A percentile compares a stretch with the other conserved stretches of the same genome.
Evolutionary conservation across 2,888 invertebrate species (phyloP).

Genomic region (Tethea ocularis): DNA sequence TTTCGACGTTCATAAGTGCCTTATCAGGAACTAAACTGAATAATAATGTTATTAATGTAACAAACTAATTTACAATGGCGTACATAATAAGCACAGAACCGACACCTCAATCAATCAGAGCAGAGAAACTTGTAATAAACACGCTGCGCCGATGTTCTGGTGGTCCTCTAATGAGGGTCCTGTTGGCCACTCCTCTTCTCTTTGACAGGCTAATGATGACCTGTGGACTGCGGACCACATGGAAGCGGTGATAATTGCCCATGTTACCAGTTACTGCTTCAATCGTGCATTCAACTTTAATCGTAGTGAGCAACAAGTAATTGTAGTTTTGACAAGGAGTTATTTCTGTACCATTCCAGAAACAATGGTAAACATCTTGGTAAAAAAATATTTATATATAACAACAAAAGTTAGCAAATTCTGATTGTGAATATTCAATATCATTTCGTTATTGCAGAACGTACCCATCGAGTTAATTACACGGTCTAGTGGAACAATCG

Average conservation of each 20-base stretch:
- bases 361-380: neutral
- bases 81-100: neutral
- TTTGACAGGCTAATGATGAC: constrained; percentile 9
- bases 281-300: neutral
- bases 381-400: no score
- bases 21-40: no score
- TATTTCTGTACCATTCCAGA: neutral
- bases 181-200: constrained; percentile 8
- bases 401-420: neutral
- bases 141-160: neutral
- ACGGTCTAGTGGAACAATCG: neutral
- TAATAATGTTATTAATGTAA: neutral
- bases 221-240: constrained; percentile 6
- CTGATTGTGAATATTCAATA: neutral
- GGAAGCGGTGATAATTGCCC: constrained; percentile 10
- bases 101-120: constrained; percentile 13
- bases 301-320: neutral
- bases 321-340: neutral
- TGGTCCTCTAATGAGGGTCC: constrained; percentile 11
- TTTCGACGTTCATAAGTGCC: no score
- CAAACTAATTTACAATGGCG: neutral
- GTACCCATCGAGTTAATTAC: neutral
- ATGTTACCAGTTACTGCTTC: neutral
- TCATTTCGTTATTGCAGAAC: neutral
- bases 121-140: constrained; percentile 7